Evolutionary conservation across 1,140 invertebrate species (phyloP), one percentile per base, ranked within the genome.

Genomic region (Eumeta japonica): DNA sequence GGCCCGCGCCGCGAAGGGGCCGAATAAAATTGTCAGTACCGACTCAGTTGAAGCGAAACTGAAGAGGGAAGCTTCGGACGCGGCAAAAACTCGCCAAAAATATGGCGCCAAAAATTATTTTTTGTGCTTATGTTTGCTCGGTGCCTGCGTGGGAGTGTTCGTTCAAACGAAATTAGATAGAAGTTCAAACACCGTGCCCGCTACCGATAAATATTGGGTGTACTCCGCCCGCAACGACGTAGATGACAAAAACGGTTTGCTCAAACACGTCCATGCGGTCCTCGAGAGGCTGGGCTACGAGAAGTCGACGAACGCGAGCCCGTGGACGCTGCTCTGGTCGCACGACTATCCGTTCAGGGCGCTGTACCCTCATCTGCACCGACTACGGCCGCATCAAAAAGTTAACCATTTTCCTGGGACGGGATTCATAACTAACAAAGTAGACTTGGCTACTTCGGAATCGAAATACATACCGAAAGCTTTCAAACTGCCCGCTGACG

Each of bases 331-430:
- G 2, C 61, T 97, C 3, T 98, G 94, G 94, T 85, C 92, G 1
- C 91, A 96, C 67, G 90, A 94, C 55, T 97, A 94, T 68, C 94
- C 93, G 2, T 97, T 95, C 57, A 75, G 78, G 28, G 68, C 64
- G 1, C 52, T 90, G 2, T 75, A 82, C 16, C 56, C 79, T 0
- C 61, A 79, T 43, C 29, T 76, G 13, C 79, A 74, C 39, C 79
- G 79, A 48, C 58, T 94, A 10, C 83, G 84, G 50, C 54, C 79
- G 4, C 73, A 90, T 72, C 92, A 95, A 58, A 85, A 79, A 57
- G 86, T 98, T 0, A 98, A 98, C 64, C 93, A 98, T 66, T 92
- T 96, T 58, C 95, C 95, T 2, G 95, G 94, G 0, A 91, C 90
- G 37, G 94, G 94, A 0, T 96, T 85, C 52, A 88, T 97, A 29